A percentile compares a stretch with the other conserved stretches of the same genome.
These are phyloP conservation scores for Serinus canaria DNA, from an alignment of 2,113 vertebrate species.

Conservation along the genomic window DNA sequence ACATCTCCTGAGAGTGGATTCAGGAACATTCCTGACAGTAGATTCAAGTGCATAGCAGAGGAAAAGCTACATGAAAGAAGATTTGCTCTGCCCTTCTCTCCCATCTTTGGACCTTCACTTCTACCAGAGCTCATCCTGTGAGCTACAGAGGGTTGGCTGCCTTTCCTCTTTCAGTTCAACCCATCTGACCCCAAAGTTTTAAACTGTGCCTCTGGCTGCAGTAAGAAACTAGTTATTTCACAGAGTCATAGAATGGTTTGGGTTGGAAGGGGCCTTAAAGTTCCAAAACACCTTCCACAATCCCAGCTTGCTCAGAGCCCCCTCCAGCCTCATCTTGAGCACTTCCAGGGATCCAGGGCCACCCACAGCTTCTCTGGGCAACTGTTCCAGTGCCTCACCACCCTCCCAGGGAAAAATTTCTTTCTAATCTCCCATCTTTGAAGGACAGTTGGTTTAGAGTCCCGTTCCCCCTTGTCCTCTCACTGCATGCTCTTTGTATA, in stretches of 20 bases:
- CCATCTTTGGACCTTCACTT: background rate
- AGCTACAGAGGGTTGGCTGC: background rate
- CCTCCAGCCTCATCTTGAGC: fast-evolving
- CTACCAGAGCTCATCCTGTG: background rate
- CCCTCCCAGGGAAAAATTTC: background rate
- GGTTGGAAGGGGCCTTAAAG: background rate
- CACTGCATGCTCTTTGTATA: background rate
- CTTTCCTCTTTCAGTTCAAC: background rate
- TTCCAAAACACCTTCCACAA: background rate
- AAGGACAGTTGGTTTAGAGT: background rate
- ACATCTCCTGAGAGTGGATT: background rate
- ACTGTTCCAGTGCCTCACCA: background rate
- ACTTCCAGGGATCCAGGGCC: background rate
- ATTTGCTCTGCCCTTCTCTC: background rate
- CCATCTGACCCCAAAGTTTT: background rate
- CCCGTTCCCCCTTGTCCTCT: background rate
- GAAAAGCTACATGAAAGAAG: background rate
- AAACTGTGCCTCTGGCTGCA: background rate
- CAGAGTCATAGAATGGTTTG: background rate
- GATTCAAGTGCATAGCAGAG: background rate
- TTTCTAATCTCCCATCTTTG: background rate
- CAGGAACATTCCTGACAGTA: background rate
- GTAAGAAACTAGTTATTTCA: background rate
- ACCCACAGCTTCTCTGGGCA: background rate
- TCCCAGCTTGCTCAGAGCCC: background rate